Evolutionary conservation across 1,140 invertebrate genomes (phyloP).

Genomic region (Penaeus chinensis): DNA sequence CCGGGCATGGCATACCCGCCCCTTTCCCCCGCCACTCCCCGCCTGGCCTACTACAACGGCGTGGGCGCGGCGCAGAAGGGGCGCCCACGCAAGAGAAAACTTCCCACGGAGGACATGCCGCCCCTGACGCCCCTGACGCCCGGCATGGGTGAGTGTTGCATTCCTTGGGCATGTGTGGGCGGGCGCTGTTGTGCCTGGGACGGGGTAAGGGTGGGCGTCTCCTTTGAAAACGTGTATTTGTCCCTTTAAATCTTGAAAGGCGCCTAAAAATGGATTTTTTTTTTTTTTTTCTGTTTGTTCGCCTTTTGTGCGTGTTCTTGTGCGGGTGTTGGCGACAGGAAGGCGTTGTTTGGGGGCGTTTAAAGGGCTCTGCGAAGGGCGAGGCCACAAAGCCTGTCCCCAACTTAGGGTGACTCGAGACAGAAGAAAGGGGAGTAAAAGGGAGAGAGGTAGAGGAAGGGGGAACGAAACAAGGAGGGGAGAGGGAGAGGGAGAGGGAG

Average conservation of each 20-base stretch:
- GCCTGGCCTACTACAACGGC: constrained; percentile 60
- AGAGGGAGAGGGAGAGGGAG: constrained; percentile 2
- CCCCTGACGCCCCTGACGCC: constrained; percentile 56
- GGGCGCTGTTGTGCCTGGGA: not conserved
- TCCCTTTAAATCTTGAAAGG: not conserved
- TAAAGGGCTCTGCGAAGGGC: no score
- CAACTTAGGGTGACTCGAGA: no score
- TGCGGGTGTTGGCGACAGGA: no score
- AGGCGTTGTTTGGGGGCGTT: no score
- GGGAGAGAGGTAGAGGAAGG: not conserved
- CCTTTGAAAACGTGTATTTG: not conserved
- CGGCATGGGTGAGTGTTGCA: constrained; percentile 49
- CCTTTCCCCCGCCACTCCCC: constrained; percentile 59
- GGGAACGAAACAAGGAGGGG: not conserved
- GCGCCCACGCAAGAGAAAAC: constrained; percentile 58
- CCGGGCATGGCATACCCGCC: constrained; percentile 55
- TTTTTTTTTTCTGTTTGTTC: not conserved
- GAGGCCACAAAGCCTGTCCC: no score
- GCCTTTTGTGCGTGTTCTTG: no score
- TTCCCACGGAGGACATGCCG: constrained; percentile 54
- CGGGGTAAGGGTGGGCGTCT: not conserved
- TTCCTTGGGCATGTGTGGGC: not conserved
- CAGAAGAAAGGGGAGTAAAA: not conserved
- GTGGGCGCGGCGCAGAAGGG: constrained; percentile 62
- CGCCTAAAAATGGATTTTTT: not conserved